These are phyloP conservation scores for Galerucella nymphaeae DNA, from an alignment of 2,888 invertebrate genomes.

Conservation along the genomic window DNA sequence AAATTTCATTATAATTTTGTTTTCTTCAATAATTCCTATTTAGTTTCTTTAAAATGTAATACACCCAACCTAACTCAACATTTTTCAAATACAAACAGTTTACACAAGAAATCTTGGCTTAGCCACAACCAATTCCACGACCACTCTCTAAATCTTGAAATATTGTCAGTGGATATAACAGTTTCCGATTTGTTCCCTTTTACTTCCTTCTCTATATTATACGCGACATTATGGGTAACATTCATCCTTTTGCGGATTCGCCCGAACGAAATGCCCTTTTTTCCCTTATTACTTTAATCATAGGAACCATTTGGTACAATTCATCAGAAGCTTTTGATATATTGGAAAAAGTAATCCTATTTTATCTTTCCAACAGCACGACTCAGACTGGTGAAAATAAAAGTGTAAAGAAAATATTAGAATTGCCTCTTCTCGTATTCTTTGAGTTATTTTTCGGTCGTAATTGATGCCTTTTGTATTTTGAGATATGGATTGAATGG, in stretches of 20 bases:
- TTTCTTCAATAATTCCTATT: too few relatives aligned
- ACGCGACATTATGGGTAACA: constrained; percentile 63
- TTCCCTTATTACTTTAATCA: constrained; percentile 66
- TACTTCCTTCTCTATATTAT: constrained; percentile 62
- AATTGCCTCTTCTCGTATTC: constrained; percentile 21
- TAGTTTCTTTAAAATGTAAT: too few relatives aligned
- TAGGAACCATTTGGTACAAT: constrained; percentile 65
- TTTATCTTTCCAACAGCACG: constrained; percentile 27
- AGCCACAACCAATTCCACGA: constrained; percentile 44
- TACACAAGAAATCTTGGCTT: constrained; percentile 28
- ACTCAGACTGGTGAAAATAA: constrained; percentile 36
- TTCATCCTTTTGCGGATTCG: constrained; percentile 58
- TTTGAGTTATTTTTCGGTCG: constrained; percentile 11
- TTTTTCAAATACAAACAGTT: too few relatives aligned
- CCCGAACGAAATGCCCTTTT: constrained; percentile 58
- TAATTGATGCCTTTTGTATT: constrained; percentile 33
- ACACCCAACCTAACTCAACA: too few relatives aligned
- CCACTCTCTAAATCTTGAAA: constrained; percentile 43
- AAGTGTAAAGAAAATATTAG: constrained; percentile 42
- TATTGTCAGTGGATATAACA: constrained; percentile 50
- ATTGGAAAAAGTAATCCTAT: constrained; percentile 53
- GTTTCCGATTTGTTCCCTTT: constrained; percentile 56
- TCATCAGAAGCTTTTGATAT: constrained; percentile 63
- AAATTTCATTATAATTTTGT: too few relatives aligned
- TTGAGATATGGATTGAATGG: constrained; percentile 19